Conservation (phyloP, 2,888 invertebrate species). For the Bursaphelenchus okinawaensis region DNA sequence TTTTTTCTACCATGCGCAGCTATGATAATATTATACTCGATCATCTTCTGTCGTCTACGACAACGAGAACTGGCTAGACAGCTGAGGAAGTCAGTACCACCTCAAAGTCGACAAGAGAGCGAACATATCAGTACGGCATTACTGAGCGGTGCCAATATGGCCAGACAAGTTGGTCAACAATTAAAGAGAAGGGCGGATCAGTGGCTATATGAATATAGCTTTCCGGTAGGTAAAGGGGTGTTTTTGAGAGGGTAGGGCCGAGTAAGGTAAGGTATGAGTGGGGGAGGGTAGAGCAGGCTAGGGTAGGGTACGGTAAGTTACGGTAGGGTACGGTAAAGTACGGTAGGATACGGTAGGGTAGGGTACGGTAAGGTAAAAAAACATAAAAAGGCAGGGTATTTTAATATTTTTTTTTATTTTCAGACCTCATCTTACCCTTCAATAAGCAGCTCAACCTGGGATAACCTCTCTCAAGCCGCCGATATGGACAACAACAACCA, state of each 20-base stretch:
- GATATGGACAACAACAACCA: neutral
- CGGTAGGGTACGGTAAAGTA: too few relatives aligned
- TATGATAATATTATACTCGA: constrained; percentile 78
- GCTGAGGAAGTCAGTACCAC: constrained; percentile 14
- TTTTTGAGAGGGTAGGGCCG: too few relatives aligned
- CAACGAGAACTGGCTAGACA: constrained; percentile 54
- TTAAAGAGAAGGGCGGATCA: constrained; percentile 53
- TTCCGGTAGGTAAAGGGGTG: constrained; percentile 48
- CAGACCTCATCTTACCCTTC: constrained; percentile 55
- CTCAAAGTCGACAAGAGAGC: constrained; percentile 14
- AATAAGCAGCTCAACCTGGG: constrained; percentile 19
- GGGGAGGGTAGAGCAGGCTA: too few relatives aligned
- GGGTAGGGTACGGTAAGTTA: too few relatives aligned
- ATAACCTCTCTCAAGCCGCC: neutral
- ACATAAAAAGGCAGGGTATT: neutral
- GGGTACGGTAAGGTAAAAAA: too few relatives aligned
- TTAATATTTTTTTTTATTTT: constrained; percentile 17
- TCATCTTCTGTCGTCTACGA: constrained; percentile 79
- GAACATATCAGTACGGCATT: constrained; percentile 49
- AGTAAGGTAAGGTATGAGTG: too few relatives aligned
- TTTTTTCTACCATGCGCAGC: constrained; percentile 97
- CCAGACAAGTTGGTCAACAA: constrained; percentile 49
- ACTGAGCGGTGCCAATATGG: constrained; percentile 52
- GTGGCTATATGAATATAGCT: constrained; percentile 50
- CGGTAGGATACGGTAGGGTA: too few relatives aligned